These are phyloP conservation scores for Silurus lanzhouensis DNA, from an alignment of 2,797 vertebrate genomes.

Conservation along the genomic window DNA sequence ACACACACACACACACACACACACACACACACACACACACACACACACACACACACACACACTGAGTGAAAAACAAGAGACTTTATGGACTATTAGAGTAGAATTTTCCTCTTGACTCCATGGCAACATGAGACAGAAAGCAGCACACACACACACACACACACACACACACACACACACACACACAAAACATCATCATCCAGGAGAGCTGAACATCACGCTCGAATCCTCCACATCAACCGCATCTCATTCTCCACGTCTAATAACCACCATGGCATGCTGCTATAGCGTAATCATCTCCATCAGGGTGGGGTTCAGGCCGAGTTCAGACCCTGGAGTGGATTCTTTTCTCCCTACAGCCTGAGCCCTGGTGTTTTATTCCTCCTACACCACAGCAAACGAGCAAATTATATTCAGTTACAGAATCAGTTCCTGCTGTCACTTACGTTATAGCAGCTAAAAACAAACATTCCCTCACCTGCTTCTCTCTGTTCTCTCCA, in stretches of 20 bases:
- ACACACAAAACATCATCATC: no score
- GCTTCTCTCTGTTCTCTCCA: no score
- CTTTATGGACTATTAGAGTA: conserved; percentile 11
- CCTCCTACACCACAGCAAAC: neutral
- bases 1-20: neutral
- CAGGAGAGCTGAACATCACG: neutral
- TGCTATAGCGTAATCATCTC: neutral
- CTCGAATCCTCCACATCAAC: no score
- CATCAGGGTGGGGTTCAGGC: no score
- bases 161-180: neutral
- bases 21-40: conserved; percentile 1
- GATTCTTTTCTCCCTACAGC: neutral
- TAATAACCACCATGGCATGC: neutral
- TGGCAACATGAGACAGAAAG: conserved; percentile 36
- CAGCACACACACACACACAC: neutral
- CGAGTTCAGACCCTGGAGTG: neutral
- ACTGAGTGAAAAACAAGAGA: neutral
- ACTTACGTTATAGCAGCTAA: no score
- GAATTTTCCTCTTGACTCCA: conserved; percentile 40
- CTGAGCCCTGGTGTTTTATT: neutral
- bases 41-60: neutral
- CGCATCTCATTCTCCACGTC: no score
- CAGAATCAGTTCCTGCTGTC: no score
- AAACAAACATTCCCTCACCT: no score
- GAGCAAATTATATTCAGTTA: no score